Evolutionary conservation across 2,113 vertebrate genomes (phyloP).

Genomic region (Reinhardtius hippoglossoides): DNA sequence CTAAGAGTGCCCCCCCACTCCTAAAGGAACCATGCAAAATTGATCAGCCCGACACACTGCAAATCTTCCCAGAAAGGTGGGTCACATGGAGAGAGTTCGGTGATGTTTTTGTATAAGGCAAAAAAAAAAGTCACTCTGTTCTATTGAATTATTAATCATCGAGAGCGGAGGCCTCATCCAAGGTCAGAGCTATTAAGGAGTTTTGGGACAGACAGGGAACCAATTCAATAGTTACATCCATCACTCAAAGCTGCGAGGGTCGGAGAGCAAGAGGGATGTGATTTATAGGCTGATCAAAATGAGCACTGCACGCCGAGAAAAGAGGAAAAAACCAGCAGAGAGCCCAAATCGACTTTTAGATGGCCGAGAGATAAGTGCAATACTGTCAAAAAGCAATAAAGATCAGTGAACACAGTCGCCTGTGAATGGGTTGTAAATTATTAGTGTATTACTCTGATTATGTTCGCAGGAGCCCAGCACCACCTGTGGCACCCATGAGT

Average conservation of each 20-base stretch:
- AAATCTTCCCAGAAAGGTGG: constrained; percentile 35
- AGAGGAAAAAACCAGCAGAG: not conserved
- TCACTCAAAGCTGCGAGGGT: constrained; percentile 12
- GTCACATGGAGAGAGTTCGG: constrained; percentile 41
- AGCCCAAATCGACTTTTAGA: not conserved
- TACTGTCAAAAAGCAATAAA: not conserved
- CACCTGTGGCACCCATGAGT: constrained; percentile 52
- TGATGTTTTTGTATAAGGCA: constrained; percentile 36
- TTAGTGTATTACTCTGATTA: constrained; percentile 9
- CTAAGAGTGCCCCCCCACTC: constrained; percentile 32
- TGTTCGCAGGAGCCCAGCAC: constrained; percentile 18
- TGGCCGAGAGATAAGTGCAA: not conserved
- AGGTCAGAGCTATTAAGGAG: constrained; percentile 51
- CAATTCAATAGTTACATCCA: constrained; percentile 24
- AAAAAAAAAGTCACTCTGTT: constrained; percentile 37
- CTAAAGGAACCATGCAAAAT: constrained; percentile 66
- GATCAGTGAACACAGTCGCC: not conserved
- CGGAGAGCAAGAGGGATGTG: not conserved
- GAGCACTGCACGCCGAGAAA: not conserved
- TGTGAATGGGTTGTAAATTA: constrained; percentile 4
- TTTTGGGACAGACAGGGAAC: constrained; percentile 27
- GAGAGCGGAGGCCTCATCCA: constrained; percentile 42
- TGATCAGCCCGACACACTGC: constrained; percentile 51
- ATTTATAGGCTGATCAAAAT: constrained; percentile 21
- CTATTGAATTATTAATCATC: constrained; percentile 63